phyloP scores from a whole-genome alignment of 2,113 vertebrate species.

The Oreochromis tanganicae region DNA sequence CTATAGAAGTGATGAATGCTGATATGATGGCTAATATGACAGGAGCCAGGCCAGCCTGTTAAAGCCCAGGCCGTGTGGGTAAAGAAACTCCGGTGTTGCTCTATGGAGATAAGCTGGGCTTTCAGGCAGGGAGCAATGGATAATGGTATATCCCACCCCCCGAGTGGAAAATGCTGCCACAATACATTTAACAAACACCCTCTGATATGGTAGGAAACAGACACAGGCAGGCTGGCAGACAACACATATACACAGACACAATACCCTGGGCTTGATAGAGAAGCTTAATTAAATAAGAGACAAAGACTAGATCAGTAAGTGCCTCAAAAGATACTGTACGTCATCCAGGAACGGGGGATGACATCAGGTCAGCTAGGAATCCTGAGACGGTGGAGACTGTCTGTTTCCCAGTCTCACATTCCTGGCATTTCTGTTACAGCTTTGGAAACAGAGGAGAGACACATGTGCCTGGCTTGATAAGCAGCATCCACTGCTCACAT shows the following conservation, averaged over 20 bases:
- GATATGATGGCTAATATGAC: slow-evolving; percentile 36
- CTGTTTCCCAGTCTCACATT: slow-evolving; percentile 18
- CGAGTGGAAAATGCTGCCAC: not conserved
- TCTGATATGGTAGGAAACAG: not conserved
- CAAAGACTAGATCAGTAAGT: not conserved
- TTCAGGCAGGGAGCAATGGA: not conserved
- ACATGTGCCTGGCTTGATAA: not conserved
- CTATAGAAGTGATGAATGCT: slow-evolving; percentile 35
- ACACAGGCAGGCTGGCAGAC: not conserved
- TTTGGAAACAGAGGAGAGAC: not conserved
- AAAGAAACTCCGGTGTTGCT: not conserved
- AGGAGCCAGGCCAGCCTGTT: slow-evolving; percentile 18
- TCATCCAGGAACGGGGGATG: not conserved
- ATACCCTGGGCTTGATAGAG: not conserved
- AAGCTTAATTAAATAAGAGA: not conserved
- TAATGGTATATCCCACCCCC: not conserved
- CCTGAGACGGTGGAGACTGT: not conserved
- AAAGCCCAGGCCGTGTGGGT: not conserved
- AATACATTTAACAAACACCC: slow-evolving; percentile 1
- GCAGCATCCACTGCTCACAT: not conserved
- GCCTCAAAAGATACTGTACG: not conserved
- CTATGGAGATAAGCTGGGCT: not conserved
- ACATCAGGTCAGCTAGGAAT: not conserved
- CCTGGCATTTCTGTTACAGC: slow-evolving; percentile 21
- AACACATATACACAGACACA: not conserved